phyloP scores from a whole-genome alignment of 2,113 vertebrate species.

The Gulo gulo region DNA sequence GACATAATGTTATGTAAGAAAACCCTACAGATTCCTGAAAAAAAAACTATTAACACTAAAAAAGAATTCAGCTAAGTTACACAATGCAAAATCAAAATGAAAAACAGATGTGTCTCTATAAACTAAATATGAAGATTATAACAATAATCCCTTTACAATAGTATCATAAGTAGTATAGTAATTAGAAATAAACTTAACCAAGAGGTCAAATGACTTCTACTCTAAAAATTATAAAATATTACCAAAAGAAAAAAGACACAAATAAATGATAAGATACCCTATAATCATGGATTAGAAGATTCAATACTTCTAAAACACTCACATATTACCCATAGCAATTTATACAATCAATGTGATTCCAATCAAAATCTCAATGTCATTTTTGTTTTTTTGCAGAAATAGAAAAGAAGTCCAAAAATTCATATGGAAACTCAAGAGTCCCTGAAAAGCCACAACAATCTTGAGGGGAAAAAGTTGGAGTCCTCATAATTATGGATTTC shows the following conservation, averaged over 20 bases:
- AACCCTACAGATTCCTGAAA: background rate
- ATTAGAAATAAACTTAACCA: background rate
- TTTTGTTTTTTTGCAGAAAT: background rate
- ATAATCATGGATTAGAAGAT: background rate
- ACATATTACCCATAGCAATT: background rate
- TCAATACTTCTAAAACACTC: background rate
- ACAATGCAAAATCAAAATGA: background rate
- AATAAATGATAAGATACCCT: background rate
- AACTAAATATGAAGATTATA: background rate
- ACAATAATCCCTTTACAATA: background rate
- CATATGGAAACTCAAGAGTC: background rate
- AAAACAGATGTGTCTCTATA: background rate
- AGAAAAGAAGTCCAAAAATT: background rate
- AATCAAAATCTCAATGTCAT: background rate
- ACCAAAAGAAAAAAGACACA: background rate
- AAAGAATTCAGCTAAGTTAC: background rate
- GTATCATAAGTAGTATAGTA: background rate
- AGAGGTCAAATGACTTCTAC: background rate
- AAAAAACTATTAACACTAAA: background rate
- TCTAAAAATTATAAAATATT: background rate
- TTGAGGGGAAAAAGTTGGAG: background rate
- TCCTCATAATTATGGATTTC: background rate
- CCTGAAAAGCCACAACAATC: background rate
- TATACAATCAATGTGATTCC: background rate
- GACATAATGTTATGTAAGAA: background rate